Base-by-base conservation (phyloP, 2,113 vertebrate species). In the Xenotilapia longispinis region DNA sequence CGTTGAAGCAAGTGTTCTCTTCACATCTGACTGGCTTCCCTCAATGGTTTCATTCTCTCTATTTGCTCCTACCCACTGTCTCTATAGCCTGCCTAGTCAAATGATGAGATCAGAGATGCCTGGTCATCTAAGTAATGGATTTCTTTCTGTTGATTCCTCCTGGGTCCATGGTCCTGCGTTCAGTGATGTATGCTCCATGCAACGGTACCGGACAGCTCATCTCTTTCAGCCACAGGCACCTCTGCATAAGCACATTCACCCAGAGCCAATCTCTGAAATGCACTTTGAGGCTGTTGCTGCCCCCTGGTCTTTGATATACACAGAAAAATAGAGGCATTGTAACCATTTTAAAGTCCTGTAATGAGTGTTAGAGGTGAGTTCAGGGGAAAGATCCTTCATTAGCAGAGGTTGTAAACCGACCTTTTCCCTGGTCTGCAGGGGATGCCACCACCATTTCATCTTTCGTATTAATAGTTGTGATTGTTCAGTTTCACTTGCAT, bases 61-160 rank as follows among this genome's bases (percentile, higher is more conserved):
- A 63, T 91, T 90, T 79, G 33, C 87, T 33, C 14, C 42, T 87
- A 55, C 81, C 91, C 82, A 38, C 11, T 81, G 57, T 84, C 80
- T 91, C 84, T 19, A 26, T 92, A 93, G 91, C 84, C 82, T 82
- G 84, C 58, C 57, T 80, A 63, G 53, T 55, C 88, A 85, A 84
- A 90, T 93, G 91, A 95, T 93, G 88, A 88, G 90, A 95, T 94
- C 93, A 87, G 82, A 94, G 91, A 55, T 93, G 58, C 81, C 87
- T 84, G 87, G 92, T 91, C 90, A 95, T 95, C 88, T 91, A 89
- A 92, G 91, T 94, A 96, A 96, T 95, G 83, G 85, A 89, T 95
- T 95, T 93, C 81, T 92, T 91, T 93, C 88, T 89, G 87, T 86
- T 92, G 89, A 93, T 95, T 95, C 93, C 93, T 94, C 89, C 89